Evolutionary conservation across 2,113 vertebrate species (phyloP).

Genomic region (Pterocles burchelli): DNA sequence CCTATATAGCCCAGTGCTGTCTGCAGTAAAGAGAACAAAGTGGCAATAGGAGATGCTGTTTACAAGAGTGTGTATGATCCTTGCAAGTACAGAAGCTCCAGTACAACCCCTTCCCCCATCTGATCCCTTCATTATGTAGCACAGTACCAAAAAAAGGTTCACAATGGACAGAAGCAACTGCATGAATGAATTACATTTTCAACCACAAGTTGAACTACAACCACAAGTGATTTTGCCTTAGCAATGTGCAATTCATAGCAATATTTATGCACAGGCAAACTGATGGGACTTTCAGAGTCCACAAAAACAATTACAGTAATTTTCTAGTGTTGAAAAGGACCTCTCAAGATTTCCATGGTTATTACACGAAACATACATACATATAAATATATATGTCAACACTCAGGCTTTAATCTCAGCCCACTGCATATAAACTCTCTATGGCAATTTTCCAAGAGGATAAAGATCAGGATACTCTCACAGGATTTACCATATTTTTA

Average conservation of each 20-base stretch:
- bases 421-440: not conserved
- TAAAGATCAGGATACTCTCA: slow-evolving; percentile 9
- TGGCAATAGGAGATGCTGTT: not conserved
- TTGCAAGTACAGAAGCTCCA: not conserved
- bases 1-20: not conserved
- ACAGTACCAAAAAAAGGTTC: not conserved
- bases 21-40: not conserved
- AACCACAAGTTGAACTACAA: not conserved
- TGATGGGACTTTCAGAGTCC: not conserved
- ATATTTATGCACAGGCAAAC: not conserved
- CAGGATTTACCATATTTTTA: not conserved
- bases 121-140: not conserved
- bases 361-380: not conserved
- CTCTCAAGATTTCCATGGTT: not conserved
- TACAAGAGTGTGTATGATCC: not conserved
- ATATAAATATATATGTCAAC: not conserved
- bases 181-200: not conserved
- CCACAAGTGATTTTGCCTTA: not conserved
- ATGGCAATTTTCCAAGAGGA: not conserved
- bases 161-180: not conserved
- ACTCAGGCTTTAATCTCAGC: not conserved
- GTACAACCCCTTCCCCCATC: not conserved
- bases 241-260: not conserved
- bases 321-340: not conserved
- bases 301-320: not conserved